These are phyloP conservation scores for Gymnobelideus leadbeateri DNA, from an alignment of 2,113 vertebrate genomes.

Conservation along the genomic window DNA sequence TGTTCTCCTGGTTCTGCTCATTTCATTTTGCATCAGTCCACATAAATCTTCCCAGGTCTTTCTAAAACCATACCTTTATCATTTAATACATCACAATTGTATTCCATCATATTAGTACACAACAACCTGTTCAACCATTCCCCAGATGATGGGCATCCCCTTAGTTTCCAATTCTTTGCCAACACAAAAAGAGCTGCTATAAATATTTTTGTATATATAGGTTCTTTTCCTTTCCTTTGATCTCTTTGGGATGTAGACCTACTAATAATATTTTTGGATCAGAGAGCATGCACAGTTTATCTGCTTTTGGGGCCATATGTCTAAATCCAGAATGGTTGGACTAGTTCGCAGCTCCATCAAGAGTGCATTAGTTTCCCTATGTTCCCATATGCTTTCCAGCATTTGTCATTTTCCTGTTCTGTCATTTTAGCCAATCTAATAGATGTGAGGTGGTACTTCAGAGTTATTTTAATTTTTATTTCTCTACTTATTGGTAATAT, in stretches of 20 bases:
- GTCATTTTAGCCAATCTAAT: neutral
- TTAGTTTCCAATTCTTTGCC: neutral
- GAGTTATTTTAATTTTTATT: neutral
- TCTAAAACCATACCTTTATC: neutral
- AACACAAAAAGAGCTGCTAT: neutral
- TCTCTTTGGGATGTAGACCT: neutral
- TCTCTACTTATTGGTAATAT: neutral
- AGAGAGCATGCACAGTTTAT: neutral
- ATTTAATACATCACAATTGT: neutral
- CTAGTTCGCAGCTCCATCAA: neutral
- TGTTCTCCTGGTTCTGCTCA: neutral
- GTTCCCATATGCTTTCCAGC: neutral
- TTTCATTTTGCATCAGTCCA: neutral
- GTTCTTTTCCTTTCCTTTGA: neutral
- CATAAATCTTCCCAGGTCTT: neutral
- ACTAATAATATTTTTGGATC: neutral
- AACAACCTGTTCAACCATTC: neutral
- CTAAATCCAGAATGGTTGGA: neutral
- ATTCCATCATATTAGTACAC: neutral
- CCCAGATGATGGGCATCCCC: neutral
- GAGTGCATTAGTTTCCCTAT: neutral
- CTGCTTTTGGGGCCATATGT: neutral
- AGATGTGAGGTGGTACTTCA: neutral
- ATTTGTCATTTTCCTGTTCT: neutral
- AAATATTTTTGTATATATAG: neutral